Conservation (phyloP, 2,797 vertebrate species). For the Varecia variegata region DNA sequence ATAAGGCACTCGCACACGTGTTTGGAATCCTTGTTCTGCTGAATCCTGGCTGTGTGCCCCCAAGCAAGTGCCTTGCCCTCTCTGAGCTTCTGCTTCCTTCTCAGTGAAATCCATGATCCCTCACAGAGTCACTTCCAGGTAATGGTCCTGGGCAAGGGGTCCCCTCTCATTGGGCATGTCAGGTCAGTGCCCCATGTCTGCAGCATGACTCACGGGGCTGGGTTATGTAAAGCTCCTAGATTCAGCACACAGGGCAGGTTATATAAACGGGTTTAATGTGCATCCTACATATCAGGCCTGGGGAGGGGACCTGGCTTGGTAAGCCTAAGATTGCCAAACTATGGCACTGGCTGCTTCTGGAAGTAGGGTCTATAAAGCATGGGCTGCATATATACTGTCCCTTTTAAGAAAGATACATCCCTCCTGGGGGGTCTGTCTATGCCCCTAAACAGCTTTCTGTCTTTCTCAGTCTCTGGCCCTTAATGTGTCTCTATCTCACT, state of each 20-base stretch:
- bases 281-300: constrained; percentile 15
- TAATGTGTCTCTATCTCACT: background rate
- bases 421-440: background rate
- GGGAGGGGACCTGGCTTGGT: constrained; percentile 23
- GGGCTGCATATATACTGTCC: background rate
- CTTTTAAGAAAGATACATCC: background rate
- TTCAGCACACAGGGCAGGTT: constrained; percentile 67
- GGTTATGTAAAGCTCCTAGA: constrained; percentile 68
- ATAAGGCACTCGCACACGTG: background rate
- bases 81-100: constrained; percentile 5
- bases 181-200: constrained; percentile 54
- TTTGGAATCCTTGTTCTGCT: background rate
- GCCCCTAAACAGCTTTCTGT: background rate
- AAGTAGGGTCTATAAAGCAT: background rate
- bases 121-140: background rate
- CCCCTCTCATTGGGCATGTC: constrained; percentile 1
- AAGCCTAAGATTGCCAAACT: background rate
- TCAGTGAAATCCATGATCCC: background rate
- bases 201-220: constrained; percentile 47
- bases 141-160: background rate
- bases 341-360: background rate
- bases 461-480: background rate
- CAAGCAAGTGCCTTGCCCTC: background rate
- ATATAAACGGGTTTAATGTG: constrained; percentile 59
- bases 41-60: constrained; percentile 1